Conservation (phyloP, 2,888 invertebrate genomes). For the Acholoe squamosa region DNA sequence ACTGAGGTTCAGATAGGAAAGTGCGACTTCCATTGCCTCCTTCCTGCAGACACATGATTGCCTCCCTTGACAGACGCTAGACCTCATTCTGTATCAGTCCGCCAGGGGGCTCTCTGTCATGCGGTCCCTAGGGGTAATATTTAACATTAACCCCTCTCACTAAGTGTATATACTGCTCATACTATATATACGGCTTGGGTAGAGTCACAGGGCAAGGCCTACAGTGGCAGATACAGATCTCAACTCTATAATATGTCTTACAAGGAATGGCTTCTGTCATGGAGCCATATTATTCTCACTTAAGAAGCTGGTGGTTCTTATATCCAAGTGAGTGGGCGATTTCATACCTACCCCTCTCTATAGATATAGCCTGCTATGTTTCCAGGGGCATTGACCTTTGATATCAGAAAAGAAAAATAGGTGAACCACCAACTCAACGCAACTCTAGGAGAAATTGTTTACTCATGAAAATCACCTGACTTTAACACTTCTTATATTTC, state of each 20-base stretch:
- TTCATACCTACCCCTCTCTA: too few species aligned
- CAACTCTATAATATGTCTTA: too few species aligned
- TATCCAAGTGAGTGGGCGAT: too few species aligned
- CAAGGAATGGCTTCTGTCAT: too few species aligned
- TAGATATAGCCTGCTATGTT: too few species aligned
- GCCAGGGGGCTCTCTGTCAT: neutral
- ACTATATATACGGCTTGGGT: neutral
- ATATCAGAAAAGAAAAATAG: too few species aligned
- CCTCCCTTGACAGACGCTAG: conserved; percentile 9
- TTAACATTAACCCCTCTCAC: conserved; percentile 29
- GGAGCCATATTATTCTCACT: too few species aligned
- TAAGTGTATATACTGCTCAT: conserved; percentile 11
- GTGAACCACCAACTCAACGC: too few species aligned
- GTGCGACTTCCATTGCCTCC: neutral
- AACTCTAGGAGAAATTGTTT: neutral
- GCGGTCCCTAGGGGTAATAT: neutral
- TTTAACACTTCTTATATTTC: neutral
- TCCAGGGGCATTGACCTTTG: too few species aligned
- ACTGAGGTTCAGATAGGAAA: neutral
- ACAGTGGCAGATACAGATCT: neutral
- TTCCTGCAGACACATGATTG: conserved; percentile 1
- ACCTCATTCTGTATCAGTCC: neutral
- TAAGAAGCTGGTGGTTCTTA: too few species aligned
- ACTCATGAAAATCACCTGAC: neutral
- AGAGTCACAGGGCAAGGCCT: neutral